Evolutionary conservation across 2,888 invertebrate genomes (phyloP).

Genomic region (Thera britannica): DNA sequence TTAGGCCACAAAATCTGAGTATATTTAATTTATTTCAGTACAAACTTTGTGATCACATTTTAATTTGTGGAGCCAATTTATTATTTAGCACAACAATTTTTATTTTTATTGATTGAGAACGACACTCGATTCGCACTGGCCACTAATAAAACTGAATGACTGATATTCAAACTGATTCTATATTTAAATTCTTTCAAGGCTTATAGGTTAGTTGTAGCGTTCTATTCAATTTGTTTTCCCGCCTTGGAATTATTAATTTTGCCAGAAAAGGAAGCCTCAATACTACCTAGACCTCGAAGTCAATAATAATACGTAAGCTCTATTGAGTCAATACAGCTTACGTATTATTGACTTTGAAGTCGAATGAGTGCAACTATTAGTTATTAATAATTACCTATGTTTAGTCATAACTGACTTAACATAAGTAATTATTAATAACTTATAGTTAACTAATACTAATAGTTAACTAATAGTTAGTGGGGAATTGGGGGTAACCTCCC

Average conservation of each 20-base stretch:
- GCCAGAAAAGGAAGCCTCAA: constrained; percentile 1
- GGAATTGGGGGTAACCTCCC: no score
- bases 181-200: constrained; percentile 50
- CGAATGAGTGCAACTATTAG: neutral
- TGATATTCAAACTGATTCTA: constrained; percentile 47
- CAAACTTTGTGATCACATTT: no score
- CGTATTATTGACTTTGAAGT: neutral
- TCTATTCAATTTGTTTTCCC: constrained; percentile 17
- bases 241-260: constrained; percentile 18
- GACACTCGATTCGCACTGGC: constrained; percentile 31
- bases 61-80: no score
- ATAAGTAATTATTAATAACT: no score
- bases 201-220: constrained; percentile 15
- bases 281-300: no score
- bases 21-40: no score
- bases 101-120: constrained; percentile 14
- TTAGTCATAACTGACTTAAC: no score
- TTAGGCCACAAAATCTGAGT: no score
- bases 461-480: no score
- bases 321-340: neutral
- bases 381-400: no score
- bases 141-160: constrained; percentile 32
- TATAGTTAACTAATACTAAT: no score
- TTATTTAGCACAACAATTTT: neutral
- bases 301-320: no score